Base-by-base conservation (phyloP, 2,888 invertebrate species). In the Patella depressa region DNA sequence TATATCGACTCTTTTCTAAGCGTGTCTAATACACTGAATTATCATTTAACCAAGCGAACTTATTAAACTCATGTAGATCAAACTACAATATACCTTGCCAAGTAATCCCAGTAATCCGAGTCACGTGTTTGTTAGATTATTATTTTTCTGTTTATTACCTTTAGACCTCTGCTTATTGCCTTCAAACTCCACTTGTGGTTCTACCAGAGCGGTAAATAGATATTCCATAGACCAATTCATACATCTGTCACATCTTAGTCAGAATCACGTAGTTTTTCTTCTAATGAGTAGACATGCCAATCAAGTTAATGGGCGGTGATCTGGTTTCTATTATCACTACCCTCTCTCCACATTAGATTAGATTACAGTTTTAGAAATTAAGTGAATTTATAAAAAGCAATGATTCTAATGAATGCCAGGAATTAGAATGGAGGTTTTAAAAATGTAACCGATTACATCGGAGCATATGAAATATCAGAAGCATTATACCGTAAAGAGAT, bases 201-300 rank as follows among this genome's bases (percentile, higher is more conserved):
- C 24, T 24, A 65, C 65, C 24, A 24, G 65, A 19, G 65, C 24
- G 65, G 65, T 65, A 65, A 65, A 65, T 65, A 65, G 65, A 65
- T 65, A 19, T 65, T 24, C 65, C 65, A 65, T 65, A 65, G 65
- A 65, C 65, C 65, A 65, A 65, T 65, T 14, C 65, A 15, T 65
- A 65, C 65, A 65, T 65, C 65, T 65, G 65, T 65, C 65, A 65
- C 65, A 65, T 24, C 24, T 65, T 65, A 65, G 65, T 65, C 24
- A 11, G 24, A 65, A 65, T 65, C 65, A 65, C 65, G 65, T 65
- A 65, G 65, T 65, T 65, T 65, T 65, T 24, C 45, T 45, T 65
- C 24, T 65, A 65, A 65, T 65, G 65, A 65, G 65, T 11, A 65
- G 19, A 65, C 65, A 19, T 65, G 65, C 24, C 65, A 65, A 65